Conservation (phyloP, 92 coral and sea anemone species). For the Virgularia gustaviana region DNA sequence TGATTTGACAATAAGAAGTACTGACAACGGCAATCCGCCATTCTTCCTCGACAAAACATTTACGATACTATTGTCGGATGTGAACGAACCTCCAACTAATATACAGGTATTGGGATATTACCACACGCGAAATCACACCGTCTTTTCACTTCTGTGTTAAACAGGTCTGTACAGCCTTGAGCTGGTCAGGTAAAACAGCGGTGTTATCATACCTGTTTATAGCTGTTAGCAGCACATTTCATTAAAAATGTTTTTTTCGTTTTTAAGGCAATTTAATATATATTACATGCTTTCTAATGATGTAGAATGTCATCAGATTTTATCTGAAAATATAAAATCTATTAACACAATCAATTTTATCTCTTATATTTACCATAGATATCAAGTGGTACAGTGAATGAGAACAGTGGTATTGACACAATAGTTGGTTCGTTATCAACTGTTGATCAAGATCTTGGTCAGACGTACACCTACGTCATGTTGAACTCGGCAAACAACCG, state of each 20-base stretch:
- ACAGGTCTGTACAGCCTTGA: no score
- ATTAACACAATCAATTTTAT: no score
- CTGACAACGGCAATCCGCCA: constrained; percentile 76
- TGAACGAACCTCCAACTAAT: constrained; percentile 72
- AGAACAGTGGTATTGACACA: constrained; percentile 67
- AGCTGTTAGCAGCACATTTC: no score
- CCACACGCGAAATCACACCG: constrained; percentile 61
- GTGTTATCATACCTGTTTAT: no score
- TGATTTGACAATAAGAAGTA: constrained; percentile 57
- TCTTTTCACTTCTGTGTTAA: no score
- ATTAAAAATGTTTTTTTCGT: no score
- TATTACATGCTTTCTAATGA: no score
- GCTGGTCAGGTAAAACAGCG: no score
- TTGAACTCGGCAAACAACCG: constrained; percentile 68
- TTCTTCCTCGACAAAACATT: constrained; percentile 50
- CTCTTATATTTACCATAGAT: constrained; percentile 54
- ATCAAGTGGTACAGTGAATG: constrained; percentile 62
- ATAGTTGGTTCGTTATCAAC: constrained; percentile 69
- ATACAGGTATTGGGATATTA: constrained; percentile 63
- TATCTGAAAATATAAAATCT: no score
- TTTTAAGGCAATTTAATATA: no score
- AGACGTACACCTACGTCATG: constrained; percentile 62
- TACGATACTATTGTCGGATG: constrained; percentile 55
- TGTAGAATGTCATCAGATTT: no score
- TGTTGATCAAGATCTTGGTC: constrained; percentile 69